Evolutionary conservation across 2,888 invertebrate species (phyloP).

Genomic region (Phortica magna): DNA sequence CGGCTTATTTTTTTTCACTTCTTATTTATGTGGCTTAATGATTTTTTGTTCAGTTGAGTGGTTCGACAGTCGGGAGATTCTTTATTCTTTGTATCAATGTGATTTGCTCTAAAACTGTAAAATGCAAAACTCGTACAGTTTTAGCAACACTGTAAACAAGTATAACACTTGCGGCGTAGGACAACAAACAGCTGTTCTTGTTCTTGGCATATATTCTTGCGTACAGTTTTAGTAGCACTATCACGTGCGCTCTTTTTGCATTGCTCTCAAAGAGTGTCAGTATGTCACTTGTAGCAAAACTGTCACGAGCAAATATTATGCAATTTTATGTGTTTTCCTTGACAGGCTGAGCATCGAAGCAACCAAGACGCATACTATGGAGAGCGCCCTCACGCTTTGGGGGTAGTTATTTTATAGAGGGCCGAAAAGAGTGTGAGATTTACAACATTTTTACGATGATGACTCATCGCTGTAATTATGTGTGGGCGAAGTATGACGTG

Average conservation of each 20-base stretch:
- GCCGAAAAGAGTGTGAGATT: background rate
- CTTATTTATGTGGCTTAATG: too few species aligned
- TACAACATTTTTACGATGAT: slow-evolving; percentile 1
- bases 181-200: slow-evolving; percentile 30
- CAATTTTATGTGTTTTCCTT: slow-evolving; percentile 61
- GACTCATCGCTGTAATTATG: slow-evolving; percentile 19
- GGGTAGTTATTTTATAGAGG: slow-evolving; percentile 38
- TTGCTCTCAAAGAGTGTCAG: slow-evolving; percentile 71
- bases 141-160: slow-evolving; percentile 56
- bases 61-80: slow-evolving; percentile 34
- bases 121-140: slow-evolving; percentile 43
- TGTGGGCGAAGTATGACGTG: background rate
- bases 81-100: slow-evolving; percentile 48
- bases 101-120: background rate
- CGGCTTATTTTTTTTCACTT: slow-evolving; percentile 9
- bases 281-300: slow-evolving; percentile 64
- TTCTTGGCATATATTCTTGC: slow-evolving; percentile 5
- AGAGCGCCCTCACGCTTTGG: slow-evolving; percentile 22
- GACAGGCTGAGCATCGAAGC: slow-evolving; percentile 47
- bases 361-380: slow-evolving; percentile 36
- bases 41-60: too few species aligned
- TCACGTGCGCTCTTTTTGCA: slow-evolving; percentile 4
- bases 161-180: slow-evolving; percentile 55
- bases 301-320: slow-evolving; percentile 56
- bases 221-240: slow-evolving; percentile 35